Evolutionary conservation across 2,888 invertebrate genomes (phyloP), one percentile per base, ranked within the genome.

Genomic region (Steinernema hermaphroditum): DNA sequence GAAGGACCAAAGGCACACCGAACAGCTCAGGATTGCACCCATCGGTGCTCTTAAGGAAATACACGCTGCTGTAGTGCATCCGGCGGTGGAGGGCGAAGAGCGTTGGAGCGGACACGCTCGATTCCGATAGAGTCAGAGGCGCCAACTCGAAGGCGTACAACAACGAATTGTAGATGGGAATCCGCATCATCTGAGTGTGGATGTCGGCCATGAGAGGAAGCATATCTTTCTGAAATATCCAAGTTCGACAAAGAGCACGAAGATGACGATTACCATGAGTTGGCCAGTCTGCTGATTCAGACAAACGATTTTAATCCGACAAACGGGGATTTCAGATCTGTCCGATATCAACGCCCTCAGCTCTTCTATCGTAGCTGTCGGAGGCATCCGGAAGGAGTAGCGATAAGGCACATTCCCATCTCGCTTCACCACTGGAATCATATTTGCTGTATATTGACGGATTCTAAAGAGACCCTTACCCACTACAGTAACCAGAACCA

Each of bases 401-500:
- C 93, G 92, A 0, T 92, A 89, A 0, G 94, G 94, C 69, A 92
- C 91, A 22, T 92, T 91, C 0, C 94, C 94, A 87, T 93, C 92
- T 49, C 87, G 77, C 71, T 83, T 81, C 57, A 88, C 85, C 72
- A 88, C 88, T 88, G 74, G 74, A 77, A 74, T 24, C 24, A n/a
- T n/a, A n/a, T n/a, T n/a, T n/a, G n/a, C n/a, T n/a, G n/a, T n/a
- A n/a, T n/a, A n/a, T n/a, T n/a, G n/a, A n/a, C n/a, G n/a, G n/a
- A n/a, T n/a, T n/a, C n/a, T n/a, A n/a, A n/a, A n/a, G n/a, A n/a
- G n/a, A n/a, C n/a, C n/a, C 12, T 50, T 43, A 80, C 80, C 81
- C 24, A 78, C 78, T 46, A 81, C 75, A 71, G 79, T 78, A 81
- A 92, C 90, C 77, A 92, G 90, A 69, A 92, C 91, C 84, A 91